Evolutionary conservation across 37 sponge, comb jelly and placozoan species (phyloP).

Genomic region (Ephydatia muelleri): DNA sequence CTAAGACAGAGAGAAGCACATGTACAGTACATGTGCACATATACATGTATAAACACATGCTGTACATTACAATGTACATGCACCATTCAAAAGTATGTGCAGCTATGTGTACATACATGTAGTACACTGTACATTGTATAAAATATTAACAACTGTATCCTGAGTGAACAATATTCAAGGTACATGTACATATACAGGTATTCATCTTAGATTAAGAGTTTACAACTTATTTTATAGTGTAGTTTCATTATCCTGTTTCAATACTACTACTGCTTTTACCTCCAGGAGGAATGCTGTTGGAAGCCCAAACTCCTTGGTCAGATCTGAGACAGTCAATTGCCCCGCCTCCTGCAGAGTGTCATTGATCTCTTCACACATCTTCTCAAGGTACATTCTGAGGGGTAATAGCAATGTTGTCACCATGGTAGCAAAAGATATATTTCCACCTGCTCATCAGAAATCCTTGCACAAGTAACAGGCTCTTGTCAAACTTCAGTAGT

Average conservation of each 20-base stretch:
- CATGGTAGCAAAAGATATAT: too few relatives aligned
- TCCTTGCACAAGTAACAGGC: slow-evolving; percentile 79
- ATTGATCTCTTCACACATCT: slow-evolving; percentile 90
- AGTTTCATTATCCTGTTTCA: neutral
- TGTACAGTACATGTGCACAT: neutral
- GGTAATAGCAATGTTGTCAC: neutral
- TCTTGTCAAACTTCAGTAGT: slow-evolving; percentile 70
- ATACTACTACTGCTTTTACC: slow-evolving; percentile 34
- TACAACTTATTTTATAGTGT: too few relatives aligned
- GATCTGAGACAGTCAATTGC: slow-evolving; percentile 67
- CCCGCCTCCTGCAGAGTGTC: slow-evolving; percentile 91
- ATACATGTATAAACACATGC: too few relatives aligned
- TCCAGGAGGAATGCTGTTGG: slow-evolving; percentile 68
- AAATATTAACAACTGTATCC: too few relatives aligned
- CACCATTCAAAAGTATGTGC: too few relatives aligned
- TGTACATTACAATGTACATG: too few relatives aligned
- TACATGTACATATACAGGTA: neutral
- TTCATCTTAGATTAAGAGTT: too few relatives aligned
- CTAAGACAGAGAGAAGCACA: slow-evolving; percentile 23
- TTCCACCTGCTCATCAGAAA: slow-evolving; percentile 83
- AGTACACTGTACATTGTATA: too few relatives aligned
- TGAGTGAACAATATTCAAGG: too few relatives aligned
- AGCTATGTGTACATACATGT: too few relatives aligned
- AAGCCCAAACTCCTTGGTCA: slow-evolving; percentile 80
- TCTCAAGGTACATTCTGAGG: slow-evolving; percentile 70